A percentile compares a stretch with the other conserved stretches of the same genome.
phyloP scores from a whole-genome alignment of 2,113 vertebrate genomes.

The Tragulus kanchil region DNA sequence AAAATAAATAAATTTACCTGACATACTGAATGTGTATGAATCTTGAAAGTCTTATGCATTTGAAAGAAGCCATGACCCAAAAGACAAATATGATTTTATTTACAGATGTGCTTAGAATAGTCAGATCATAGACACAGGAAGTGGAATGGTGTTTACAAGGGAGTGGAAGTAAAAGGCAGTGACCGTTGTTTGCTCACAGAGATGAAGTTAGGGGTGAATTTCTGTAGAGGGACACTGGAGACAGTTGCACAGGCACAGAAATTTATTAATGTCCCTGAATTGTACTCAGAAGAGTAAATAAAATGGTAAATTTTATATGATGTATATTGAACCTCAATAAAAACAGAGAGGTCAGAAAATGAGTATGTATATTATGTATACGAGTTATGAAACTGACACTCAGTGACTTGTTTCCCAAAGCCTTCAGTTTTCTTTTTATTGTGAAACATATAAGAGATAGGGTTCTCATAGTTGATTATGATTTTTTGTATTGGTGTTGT shows the following conservation, averaged over 20 bases:
- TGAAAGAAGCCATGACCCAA: neutral
- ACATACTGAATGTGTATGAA: neutral
- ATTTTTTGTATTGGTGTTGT: neutral
- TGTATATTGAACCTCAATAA: neutral
- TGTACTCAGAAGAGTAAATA: neutral
- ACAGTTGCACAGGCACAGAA: neutral
- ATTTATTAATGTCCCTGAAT: neutral
- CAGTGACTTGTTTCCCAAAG: neutral
- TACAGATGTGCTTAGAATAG: neutral
- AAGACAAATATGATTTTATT: neutral
- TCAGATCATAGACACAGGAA: neutral
- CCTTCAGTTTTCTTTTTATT: neutral
- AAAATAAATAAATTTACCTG: too few species aligned
- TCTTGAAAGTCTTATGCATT: neutral
- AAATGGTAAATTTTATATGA: neutral
- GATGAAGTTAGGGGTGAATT: neutral
- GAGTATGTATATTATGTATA: neutral
- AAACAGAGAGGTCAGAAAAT: neutral
- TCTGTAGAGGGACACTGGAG: neutral
- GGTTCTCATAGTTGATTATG: neutral
- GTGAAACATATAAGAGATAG: neutral
- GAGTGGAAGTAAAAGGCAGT: neutral
- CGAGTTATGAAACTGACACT: too few species aligned
- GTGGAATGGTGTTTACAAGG: neutral
- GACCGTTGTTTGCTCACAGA: neutral